A percentile compares a stretch with the other conserved stretches of the same genome.
Conservation (phyloP, 1,140 invertebrate genomes). For the Zaprionus vittiger region DNA sequence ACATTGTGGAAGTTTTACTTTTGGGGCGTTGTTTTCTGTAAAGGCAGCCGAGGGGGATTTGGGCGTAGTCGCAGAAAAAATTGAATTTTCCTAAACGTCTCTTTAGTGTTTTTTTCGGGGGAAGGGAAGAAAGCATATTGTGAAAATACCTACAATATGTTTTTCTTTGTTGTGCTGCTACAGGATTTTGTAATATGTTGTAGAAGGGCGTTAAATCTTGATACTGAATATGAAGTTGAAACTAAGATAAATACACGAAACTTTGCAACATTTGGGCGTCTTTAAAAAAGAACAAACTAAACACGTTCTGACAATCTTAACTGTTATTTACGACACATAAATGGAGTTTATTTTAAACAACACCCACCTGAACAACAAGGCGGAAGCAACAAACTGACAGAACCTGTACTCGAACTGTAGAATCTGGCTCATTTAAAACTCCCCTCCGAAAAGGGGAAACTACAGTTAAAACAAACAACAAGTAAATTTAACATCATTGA, state of each 20-base stretch:
- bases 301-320: not conserved
- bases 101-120: constrained; percentile 53
- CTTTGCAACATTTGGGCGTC: not conserved
- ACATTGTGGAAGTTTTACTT: constrained; percentile 53
- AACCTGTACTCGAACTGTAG: not conserved
- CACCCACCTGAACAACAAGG: constrained; percentile 15
- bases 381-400: constrained; percentile 56
- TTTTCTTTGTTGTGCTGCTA: constrained; percentile 38
- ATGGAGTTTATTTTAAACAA: constrained; percentile 20
- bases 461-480: constrained; percentile 25
- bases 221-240: not conserved
- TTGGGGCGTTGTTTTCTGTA: constrained; percentile 73
- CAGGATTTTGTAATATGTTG: not conserved
- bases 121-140: not conserved
- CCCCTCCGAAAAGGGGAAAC: not conserved
- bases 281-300: not conserved
- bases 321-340: constrained; percentile 6
- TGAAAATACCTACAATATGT: constrained; percentile 62
- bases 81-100: constrained; percentile 65
- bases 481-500: constrained; percentile 76
- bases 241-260: not conserved
- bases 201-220: not conserved
- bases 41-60: constrained; percentile 38
- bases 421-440: not conserved
- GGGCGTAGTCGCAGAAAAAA: constrained; percentile 50